Evolutionary conservation across 1,140 invertebrate species (phyloP).

Genomic region (Plectrocnemia conspersa): DNA sequence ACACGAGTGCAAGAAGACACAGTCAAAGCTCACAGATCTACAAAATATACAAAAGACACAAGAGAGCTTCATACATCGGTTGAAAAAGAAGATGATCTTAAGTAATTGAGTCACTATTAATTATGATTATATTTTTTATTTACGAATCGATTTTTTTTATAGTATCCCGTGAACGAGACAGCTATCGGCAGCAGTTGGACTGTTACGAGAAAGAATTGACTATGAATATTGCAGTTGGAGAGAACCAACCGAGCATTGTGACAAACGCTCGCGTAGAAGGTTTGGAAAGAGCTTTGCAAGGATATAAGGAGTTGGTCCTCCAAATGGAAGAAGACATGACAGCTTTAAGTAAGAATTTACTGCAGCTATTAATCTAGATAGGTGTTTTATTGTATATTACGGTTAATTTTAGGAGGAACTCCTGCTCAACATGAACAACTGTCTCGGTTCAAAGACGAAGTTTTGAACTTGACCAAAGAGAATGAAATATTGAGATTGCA

Average conservation of each 20-base stretch:
- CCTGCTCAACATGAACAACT: slow-evolving; percentile 41
- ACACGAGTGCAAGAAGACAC: slow-evolving; percentile 51
- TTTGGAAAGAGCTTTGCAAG: slow-evolving; percentile 60
- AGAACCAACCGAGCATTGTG: slow-evolving; percentile 44
- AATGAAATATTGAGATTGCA: slow-evolving; percentile 56
- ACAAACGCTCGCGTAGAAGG: slow-evolving; percentile 55
- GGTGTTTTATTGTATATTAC: no score
- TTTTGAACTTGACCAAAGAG: slow-evolving; percentile 52
- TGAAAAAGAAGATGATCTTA: slow-evolving; percentile 56
- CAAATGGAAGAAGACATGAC: slow-evolving; percentile 62
- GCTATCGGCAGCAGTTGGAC: slow-evolving; percentile 68
- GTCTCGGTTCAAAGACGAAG: slow-evolving; percentile 45
- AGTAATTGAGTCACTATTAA: slow-evolving; percentile 14
- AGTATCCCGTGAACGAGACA: slow-evolving; percentile 72
- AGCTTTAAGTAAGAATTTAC: slow-evolving; percentile 37
- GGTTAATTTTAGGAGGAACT: slow-evolving; percentile 23
- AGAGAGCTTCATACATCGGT: slow-evolving; percentile 55
- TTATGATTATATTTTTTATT: neutral
- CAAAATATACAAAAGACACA: slow-evolving; percentile 54
- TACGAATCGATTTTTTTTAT: slow-evolving; percentile 39
- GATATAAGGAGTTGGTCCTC: slow-evolving; percentile 64
- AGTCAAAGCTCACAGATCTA: slow-evolving; percentile 53
- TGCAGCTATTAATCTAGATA: neutral
- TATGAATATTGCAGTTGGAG: slow-evolving; percentile 44
- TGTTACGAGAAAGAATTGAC: slow-evolving; percentile 79